phyloP scores from a whole-genome alignment of 2,113 vertebrate genomes.

The Catharus minimus region DNA sequence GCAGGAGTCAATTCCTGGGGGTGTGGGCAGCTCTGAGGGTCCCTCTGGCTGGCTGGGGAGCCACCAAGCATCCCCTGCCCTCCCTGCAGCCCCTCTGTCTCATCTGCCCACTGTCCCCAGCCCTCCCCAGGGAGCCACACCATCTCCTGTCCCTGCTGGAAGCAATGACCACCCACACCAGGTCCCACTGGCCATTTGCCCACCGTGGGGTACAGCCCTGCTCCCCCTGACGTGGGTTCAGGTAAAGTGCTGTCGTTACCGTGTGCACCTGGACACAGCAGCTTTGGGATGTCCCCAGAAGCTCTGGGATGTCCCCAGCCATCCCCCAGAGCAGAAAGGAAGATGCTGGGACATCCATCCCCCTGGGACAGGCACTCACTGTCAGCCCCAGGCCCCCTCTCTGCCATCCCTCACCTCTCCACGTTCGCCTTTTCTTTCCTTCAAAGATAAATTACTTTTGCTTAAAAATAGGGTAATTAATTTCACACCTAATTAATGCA shows the following conservation, averaged over 20 bases:
- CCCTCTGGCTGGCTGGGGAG: not conserved
- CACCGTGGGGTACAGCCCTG: accelerated
- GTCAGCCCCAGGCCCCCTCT: not conserved
- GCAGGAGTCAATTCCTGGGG: accelerated
- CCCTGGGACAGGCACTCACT: not conserved
- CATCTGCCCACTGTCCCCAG: not conserved
- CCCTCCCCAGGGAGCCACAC: not conserved
- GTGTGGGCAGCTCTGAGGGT: not conserved
- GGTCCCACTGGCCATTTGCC: not conserved
- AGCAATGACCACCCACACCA: accelerated
- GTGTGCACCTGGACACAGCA: not conserved
- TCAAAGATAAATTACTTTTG: slow-evolving; percentile 15
- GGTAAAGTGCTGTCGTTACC: not conserved
- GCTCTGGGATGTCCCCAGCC: not conserved
- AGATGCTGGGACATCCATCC: not conserved
- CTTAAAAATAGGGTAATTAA: slow-evolving; percentile 63
- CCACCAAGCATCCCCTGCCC: not conserved
- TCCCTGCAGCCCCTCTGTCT: not conserved
- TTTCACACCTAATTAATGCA: slow-evolving; percentile 67
- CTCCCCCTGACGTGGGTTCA: accelerated
- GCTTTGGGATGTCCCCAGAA: not conserved
- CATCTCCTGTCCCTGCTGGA: not conserved
- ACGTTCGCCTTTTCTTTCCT: not conserved
- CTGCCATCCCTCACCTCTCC: not conserved
- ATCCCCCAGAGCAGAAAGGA: not conserved